Evolutionary conservation across 2,888 invertebrate genomes (phyloP), one percentile per base, ranked within the genome.

Genomic region (Pollenia griseotomentosa): DNA sequence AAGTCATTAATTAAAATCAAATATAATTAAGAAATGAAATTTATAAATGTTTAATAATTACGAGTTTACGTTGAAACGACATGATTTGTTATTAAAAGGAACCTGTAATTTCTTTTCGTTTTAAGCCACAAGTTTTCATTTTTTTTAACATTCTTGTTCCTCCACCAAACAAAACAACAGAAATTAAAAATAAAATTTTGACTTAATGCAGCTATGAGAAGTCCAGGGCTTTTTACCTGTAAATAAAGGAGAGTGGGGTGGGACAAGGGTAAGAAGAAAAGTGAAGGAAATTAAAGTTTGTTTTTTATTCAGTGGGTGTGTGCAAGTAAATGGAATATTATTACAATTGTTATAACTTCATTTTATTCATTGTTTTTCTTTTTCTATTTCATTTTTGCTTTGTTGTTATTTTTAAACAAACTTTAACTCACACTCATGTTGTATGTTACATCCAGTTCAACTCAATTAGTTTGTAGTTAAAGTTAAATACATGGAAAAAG

Each of bases 81-180:
- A 70, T 78, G 74, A 74, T 63, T 70, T 86, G 55, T 74, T 78
- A 86, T 82, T 86, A 78, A 74, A 79, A 70, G 44, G 65, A 79
- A 82, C 78, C 65, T 86, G 73, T 57, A 79, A 86, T 83, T 79
- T 82, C 14, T 42, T 70, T 68, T 53, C 11, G 14, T 23, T 42
- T 59, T 23, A 23, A 48, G 5, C n/a, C 51, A n/a, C 6, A 51
- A 51, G 40, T 63, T 63, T 63, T 44, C 51, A 33, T 1, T 23
- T 44, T 16, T 3, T 23, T 8, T 44, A 9, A n/a, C 19, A 23
- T 14, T 14, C 23, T 66, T 33, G 6, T 33, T 33, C 6, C 6
- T 6, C 1, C 6, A 19, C 33, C 5, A 7, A 48, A 40, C 2
- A n/a, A 61, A n/a, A 3, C n/a, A 23, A 33, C 6, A 33, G 6